These are phyloP conservation scores for Turnix velox DNA, from an alignment of 2,113 vertebrate genomes.

Conservation along the genomic window DNA sequence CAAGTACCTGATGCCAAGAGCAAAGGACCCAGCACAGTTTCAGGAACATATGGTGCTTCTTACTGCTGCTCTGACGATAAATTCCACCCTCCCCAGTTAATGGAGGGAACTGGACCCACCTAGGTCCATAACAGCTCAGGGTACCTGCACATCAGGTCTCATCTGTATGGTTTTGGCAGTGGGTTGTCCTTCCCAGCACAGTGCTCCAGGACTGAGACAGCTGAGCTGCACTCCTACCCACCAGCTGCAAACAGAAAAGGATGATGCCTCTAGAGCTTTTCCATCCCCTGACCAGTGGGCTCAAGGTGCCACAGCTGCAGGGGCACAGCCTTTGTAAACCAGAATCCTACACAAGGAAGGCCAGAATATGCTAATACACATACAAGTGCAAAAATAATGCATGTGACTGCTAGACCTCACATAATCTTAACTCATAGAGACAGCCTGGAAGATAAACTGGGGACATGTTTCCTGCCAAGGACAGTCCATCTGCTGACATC, in stretches of 20 bases:
- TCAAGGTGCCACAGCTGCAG: neutral
- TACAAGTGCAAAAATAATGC: neutral
- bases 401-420: neutral
- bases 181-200: neutral
- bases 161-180: neutral
- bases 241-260: rapidly evolving
- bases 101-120: neutral
- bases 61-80: neutral
- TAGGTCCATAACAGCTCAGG: neutral
- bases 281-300: neutral
- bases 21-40: neutral
- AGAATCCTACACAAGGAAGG: neutral
- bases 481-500: neutral
- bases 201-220: neutral
- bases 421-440: neutral
- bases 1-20: neutral
- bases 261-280: neutral
- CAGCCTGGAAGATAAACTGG: neutral
- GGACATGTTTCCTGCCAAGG: neutral
- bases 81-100: neutral
- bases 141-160: neutral
- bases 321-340: neutral
- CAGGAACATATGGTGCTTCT: neutral
- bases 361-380: neutral
- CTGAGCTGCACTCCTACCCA: neutral